A percentile compares a stretch with the other conserved stretches of the same genome.
Conservation (phyloP, 2,797 vertebrate genomes). For the Anguilla megastoma region DNA sequence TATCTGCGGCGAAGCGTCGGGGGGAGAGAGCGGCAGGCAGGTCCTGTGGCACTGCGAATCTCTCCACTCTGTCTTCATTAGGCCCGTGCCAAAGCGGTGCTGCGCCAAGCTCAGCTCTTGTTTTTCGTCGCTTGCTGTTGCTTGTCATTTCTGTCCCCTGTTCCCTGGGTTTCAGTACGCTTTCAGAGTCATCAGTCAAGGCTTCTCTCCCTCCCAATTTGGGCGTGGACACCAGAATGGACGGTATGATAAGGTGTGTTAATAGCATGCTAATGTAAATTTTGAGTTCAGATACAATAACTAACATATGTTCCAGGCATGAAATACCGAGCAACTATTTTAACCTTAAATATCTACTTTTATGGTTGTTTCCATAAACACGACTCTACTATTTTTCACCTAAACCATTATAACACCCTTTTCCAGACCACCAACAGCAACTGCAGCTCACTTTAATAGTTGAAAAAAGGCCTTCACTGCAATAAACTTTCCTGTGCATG, state of each 20-base stretch:
- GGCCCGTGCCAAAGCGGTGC: conserved; percentile 3
- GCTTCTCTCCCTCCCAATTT: neutral
- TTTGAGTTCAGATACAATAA: too few species aligned
- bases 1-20: conserved; percentile 40
- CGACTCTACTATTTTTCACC: neutral
- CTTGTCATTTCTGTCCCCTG: neutral
- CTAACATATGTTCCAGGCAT: too few species aligned
- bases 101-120: neutral
- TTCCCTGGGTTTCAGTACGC: neutral
- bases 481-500: conserved; percentile 39
- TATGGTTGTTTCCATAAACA: neutral
- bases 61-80: conserved; percentile 16
- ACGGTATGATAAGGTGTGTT: neutral
- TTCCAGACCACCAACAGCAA: conserved; percentile 34
- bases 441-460: conserved; percentile 53
- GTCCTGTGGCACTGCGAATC: conserved; percentile 5
- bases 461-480: conserved; percentile 54
- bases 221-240: neutral
- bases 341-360: neutral
- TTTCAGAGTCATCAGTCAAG: neutral
- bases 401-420: neutral
- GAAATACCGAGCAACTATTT: neutral
- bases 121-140: neutral
- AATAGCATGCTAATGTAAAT: neutral
- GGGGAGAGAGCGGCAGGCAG: conserved; percentile 62